Percentiles rank a stretch among this genome's conserved stretches.
Conservation (phyloP, 2,113 vertebrate species). For the Nipponia nippon region DNA sequence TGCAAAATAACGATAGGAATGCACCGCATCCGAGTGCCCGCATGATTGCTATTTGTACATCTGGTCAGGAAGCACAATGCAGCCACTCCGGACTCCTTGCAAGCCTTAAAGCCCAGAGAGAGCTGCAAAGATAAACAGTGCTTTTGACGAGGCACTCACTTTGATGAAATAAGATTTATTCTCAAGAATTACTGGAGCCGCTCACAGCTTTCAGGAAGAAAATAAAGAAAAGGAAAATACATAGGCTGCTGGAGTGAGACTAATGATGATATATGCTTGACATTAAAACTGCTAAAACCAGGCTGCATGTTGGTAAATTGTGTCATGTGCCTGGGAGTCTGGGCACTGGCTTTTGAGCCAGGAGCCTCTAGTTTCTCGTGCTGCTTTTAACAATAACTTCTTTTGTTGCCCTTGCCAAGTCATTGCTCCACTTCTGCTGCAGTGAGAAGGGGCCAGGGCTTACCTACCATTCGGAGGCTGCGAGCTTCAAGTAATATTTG, state of each 20-base stretch:
- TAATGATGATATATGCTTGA: slow-evolving; percentile 33
- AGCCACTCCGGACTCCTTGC: background rate
- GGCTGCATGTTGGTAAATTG: background rate
- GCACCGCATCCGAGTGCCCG: background rate
- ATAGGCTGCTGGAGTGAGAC: slow-evolving; percentile 50
- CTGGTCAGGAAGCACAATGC: slow-evolving; percentile 25
- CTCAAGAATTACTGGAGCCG: slow-evolving; percentile 27
- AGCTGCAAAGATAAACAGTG: slow-evolving; percentile 17
- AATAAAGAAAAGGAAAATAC: background rate
- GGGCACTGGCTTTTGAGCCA: background rate
- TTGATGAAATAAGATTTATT: slow-evolving; percentile 62
- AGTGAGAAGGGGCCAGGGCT: background rate
- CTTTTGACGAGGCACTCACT: background rate
- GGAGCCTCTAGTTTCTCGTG: background rate
- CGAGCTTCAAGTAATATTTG: background rate
- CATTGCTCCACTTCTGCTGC: background rate
- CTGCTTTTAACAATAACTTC: background rate
- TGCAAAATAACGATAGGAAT: slow-evolving; percentile 50
- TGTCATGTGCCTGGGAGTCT: background rate
- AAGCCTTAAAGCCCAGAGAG: slow-evolving; percentile 16
- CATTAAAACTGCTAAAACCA: background rate
- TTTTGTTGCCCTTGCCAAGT: background rate
- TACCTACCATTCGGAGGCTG: background rate
- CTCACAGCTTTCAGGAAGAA: slow-evolving; percentile 33
- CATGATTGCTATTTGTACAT: slow-evolving; percentile 4